Evolutionary conservation across 2,888 invertebrate species (phyloP), one percentile per base, ranked within the genome.

Genomic region (Tenthredo livida): DNA sequence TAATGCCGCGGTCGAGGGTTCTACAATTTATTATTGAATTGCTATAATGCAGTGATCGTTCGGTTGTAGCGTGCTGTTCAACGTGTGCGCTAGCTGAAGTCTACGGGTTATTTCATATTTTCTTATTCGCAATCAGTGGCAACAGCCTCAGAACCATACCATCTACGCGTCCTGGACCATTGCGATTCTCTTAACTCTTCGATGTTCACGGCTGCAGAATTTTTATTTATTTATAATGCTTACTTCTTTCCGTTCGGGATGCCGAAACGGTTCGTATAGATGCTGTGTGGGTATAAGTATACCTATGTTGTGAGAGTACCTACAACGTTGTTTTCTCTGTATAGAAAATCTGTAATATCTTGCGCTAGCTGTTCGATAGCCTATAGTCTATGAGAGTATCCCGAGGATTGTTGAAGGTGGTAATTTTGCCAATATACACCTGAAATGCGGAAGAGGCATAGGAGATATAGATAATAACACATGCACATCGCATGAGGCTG

Each of bases 1-100:
- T 91, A 91, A 91, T 91, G 89, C 90, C 88, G 88, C 88, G 89
- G 89, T 86, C 89, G 88, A 89, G 87, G 88, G 89, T 89, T 90
- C 90, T 90, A 91, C 91, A 91, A 91, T 91, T 91, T 90, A 91
- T 90, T 91, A 91, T 91, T 91, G 91, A 91, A 91, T 91, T 90
- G 91, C 91, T 90, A 88, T 91, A 90, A 91, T 91, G 90, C 89
- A 87, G 86, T 86, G 86, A 87, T 86, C 84, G 86, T 86, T 86
- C 85, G 78, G 85, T 77, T 65, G 77, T 85, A 43, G 61, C 40
- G 40, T 54, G 54, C 29, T 77, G 54, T 77, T 73, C 77, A 77
- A 77, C 50, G 77, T 77, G 40, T 47, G 73, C 21, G 43, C 43
- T 54, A 77, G n/a, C 40, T 61, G 33, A 67, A 67, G 40, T 73